Conservation (phyloP, 1,140 invertebrate genomes). For the Temnothorax curvispinosus region DNA sequence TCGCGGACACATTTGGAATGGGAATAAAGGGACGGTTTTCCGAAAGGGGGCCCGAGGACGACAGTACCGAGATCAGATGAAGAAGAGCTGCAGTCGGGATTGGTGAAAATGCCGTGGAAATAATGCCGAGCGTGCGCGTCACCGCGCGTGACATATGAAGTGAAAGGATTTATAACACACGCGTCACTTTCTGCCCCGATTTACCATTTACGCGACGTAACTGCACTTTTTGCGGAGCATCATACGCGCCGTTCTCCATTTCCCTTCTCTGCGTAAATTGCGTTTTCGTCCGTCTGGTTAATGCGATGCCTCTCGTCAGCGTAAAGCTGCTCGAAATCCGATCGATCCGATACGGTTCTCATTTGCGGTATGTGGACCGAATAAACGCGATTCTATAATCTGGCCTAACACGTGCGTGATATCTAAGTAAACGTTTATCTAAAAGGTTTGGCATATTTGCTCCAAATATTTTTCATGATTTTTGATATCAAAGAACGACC, state of each 20-base stretch:
- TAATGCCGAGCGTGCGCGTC: neutral
- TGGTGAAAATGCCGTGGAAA: neutral
- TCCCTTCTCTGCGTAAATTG: neutral
- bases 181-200: conserved; percentile 23
- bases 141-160: conserved; percentile 18
- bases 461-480: conserved; percentile 7
- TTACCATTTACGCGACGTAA: neutral
- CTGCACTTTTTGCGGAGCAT: conserved; percentile 26
- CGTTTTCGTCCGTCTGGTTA: neutral
- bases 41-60: neutral
- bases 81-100: neutral
- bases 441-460: neutral
- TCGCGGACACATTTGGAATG: conserved; percentile 8
- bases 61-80: neutral
- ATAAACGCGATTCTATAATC: conserved; percentile 27
- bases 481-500: neutral
- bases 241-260: conserved; percentile 11
- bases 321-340: conserved; percentile 3
- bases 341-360: conserved; percentile 24
- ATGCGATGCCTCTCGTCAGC: neutral
- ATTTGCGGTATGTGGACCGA: conserved; percentile 6
- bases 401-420: neutral
- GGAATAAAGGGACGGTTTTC: conserved; percentile 1
- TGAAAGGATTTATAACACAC: conserved; percentile 25
- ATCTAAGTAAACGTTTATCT: conserved; percentile 2